Percentiles rank a stretch among this genome's conserved stretches.
phyloP scores from a whole-genome alignment of 2,797 vertebrate species.

The Poeciliopsis turneri region DNA sequence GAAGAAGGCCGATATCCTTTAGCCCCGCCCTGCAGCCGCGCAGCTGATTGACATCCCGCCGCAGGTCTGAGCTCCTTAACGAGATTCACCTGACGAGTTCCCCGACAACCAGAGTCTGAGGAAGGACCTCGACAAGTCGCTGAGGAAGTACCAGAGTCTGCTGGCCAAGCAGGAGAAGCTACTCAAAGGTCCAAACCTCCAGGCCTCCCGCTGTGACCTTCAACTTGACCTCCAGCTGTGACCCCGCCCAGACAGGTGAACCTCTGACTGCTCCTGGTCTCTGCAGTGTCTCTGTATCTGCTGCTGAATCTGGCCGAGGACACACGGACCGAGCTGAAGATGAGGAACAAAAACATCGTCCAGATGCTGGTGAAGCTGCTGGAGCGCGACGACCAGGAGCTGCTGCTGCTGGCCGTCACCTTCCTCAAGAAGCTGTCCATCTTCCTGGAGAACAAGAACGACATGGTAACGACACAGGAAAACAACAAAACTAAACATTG shows the following conservation, averaged over 20 bases:
- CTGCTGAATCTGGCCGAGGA: conserved; percentile 94
- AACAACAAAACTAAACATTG: too few species aligned
- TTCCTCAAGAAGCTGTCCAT: conserved; percentile 98
- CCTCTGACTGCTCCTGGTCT: not conserved
- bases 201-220: too few species aligned
- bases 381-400: conserved; percentile 89
- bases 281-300: conserved; percentile 88
- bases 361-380: conserved; percentile 92
- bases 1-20: conserved; percentile 95
- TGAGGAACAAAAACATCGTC: conserved; percentile 96
- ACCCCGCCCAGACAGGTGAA: not conserved
- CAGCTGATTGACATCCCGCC: not conserved
- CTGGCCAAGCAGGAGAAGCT: conserved; percentile 93
- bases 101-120: conserved; percentile 88
- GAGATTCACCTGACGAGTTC: conserved; percentile 85
- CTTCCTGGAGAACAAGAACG: conserved; percentile 96
- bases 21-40: not conserved
- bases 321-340: conserved; percentile 92
- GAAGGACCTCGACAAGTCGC: conserved; percentile 92
- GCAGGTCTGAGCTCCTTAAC: conserved; percentile 41
- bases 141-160: conserved; percentile 92
- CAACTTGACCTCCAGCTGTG: too few species aligned
- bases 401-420: conserved; percentile 89
- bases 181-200: conserved; percentile 81
- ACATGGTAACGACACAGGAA: conserved; percentile 77